Evolutionary conservation across 2,888 invertebrate genomes (phyloP), one percentile per base, ranked within the genome.

Genomic region (Archaeoteleia sp.): DNA sequence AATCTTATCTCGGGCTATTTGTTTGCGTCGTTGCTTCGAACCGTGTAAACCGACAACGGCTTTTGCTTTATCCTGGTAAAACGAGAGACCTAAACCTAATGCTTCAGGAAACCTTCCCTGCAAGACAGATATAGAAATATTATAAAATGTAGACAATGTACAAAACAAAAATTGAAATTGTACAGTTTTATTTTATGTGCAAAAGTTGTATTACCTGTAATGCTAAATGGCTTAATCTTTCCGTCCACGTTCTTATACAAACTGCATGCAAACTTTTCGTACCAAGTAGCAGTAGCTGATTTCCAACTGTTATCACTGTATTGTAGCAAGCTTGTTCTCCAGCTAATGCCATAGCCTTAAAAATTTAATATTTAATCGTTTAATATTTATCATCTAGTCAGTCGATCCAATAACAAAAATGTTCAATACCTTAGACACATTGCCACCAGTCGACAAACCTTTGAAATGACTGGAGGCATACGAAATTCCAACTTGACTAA

Each of bases 401-500:
- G 7, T 3, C n/a, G n/a, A n/a, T n/a, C n/a, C n/a, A 25, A 12
- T 40, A 27, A 5, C 1, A 39, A 20, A 8, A 5, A 39, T 9
- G 10, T 3, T 2, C 29, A 20, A 48, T 73, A 82, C 82, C 78
- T 84, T 84, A 65, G 94, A 88, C 74, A 92, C 98, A 81, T 96
- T 96, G 0, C 98, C 97, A 3, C 98, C 98, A 0, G 98, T 98
- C 66, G 97, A 96, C 30, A 97, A 87, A 0, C 94, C 98, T 87
- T 96, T 91, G 80, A 93, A 95, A 84, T 93, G 95, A 34, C 95
- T 94, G 23, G 95, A 94, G 35, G 93, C 92, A 79, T 95, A 96
- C 0, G 95, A 94, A 30, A 96, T 88, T 30, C 93, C 92, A 9
- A 94, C 92, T 78, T 90, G 90, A 23, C 92, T 92, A 72, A 96